Evolutionary conservation across 2,797 vertebrate genomes (phyloP), one percentile per base, ranked within the genome.

Genomic region (Micromesistius poutassou): DNA sequence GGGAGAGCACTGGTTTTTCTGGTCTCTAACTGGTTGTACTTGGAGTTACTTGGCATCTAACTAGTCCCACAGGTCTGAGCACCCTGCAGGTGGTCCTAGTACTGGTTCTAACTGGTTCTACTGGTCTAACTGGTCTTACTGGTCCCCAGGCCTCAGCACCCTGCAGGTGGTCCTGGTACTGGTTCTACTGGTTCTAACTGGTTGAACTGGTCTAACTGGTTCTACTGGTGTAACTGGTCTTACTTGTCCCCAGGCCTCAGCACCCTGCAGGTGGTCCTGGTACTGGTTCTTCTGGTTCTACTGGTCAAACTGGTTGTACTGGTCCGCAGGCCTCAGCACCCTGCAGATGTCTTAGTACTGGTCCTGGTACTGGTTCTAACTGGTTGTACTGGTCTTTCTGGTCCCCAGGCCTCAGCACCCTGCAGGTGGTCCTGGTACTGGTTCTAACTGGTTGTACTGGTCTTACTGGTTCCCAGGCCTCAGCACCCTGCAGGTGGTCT

Each of bases 201-300:
- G 42, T 13, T 50, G 0, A 19, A 50, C 46, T 50, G 1, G 46
- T 55, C 19, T 55, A 19, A 55, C 46, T 55, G 42, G 42, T 1
- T 19, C 33, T 33, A 70, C n/a, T 25, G n/a, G n/a, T 22, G 16
- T 50, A 42, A 33, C 4, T 33, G 22, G n/a, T 40, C 36, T 74
- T 0, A 38, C 25, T 74, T 76, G 86, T 46, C 73, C 0, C 81
- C 87, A 99, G 98, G 98, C 71, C 92, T 99, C 83, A 98, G 97
- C 28, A 99, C 97, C 0, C 90, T 99, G 76, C 97, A 99, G 94
- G 96, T 97, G 76, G 98, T 99, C 77, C 91, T 99, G 91, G 97
- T 70, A 46, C 14, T 19, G 42, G 42, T 55, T 19, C 42, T 50
- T 12, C 38, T 40, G 38, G 42, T 13, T 50, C 2, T 50, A 50